Evolutionary conservation across 2,888 invertebrate species (phyloP).

Genomic region (Herminia tarsipennalis): DNA sequence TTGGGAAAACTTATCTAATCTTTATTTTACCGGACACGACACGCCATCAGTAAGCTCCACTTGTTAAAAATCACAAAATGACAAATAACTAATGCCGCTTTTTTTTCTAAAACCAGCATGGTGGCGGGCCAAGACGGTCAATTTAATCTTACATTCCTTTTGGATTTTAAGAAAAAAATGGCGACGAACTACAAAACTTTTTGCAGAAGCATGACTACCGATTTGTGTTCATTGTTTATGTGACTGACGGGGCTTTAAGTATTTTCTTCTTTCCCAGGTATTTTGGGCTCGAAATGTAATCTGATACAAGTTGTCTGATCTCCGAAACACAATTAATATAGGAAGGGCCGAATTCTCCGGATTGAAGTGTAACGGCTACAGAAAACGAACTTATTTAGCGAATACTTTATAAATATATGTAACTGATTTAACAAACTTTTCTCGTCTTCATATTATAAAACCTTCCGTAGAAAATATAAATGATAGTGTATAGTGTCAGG

Average conservation of each 20-base stretch:
- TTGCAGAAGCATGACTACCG: slow-evolving; percentile 21
- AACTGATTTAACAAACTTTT: too few relatives aligned
- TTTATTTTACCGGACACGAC: slow-evolving; percentile 1
- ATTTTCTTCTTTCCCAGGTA: slow-evolving; percentile 1
- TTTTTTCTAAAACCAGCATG: slow-evolving; percentile 6
- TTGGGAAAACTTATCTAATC: slow-evolving; percentile 10
- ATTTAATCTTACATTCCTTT: slow-evolving; percentile 20
- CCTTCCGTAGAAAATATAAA: too few relatives aligned
- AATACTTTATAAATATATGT: too few relatives aligned
- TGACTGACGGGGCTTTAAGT: not conserved
- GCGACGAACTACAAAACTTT: slow-evolving; percentile 9
- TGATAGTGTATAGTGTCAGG: too few relatives aligned
- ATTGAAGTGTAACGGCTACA: too few relatives aligned
- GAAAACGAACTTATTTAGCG: too few relatives aligned
- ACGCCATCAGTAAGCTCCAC: not conserved
- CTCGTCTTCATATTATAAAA: too few relatives aligned
- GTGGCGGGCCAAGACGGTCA: slow-evolving; percentile 24
- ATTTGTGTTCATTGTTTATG: slow-evolving; percentile 10
- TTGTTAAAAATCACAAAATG: not conserved
- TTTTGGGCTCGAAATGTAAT: not conserved
- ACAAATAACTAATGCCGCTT: not conserved
- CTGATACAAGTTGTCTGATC: not conserved
- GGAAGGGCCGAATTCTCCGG: too few relatives aligned
- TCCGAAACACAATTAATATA: not conserved
- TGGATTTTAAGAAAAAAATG: slow-evolving; percentile 19